Evolutionary conservation across 2,888 invertebrate genomes (phyloP).

Genomic region (Torymus auratus): DNA sequence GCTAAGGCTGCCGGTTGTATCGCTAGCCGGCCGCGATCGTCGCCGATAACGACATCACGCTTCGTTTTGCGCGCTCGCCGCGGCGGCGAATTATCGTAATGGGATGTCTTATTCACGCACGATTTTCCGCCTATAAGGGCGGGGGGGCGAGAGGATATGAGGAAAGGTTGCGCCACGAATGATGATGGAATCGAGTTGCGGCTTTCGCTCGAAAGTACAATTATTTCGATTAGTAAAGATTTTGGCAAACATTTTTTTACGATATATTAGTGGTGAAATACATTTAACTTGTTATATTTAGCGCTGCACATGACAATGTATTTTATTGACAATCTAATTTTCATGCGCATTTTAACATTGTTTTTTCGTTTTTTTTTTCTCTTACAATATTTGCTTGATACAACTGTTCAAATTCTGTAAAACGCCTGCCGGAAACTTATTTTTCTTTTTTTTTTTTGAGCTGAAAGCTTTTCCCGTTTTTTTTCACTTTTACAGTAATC

Average conservation of each 20-base stretch:
- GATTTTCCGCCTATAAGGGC: neutral
- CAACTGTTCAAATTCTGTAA: neutral
- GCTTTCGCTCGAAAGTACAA: no score
- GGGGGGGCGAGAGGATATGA: neutral
- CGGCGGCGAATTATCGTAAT: neutral
- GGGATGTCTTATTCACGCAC: neutral
- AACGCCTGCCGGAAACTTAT: neutral
- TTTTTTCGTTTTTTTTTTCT: no score
- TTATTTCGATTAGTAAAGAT: no score
- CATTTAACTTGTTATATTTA: no score
- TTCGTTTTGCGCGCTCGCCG: constrained; percentile 12
- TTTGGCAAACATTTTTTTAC: no score
- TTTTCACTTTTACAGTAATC: constrained; percentile 35
- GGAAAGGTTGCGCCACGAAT: no score
- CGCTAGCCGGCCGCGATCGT: neutral
- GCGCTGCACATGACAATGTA: no score
- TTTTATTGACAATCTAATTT: no score
- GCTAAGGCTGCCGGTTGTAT: neutral
- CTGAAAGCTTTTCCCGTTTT: constrained; percentile 19
- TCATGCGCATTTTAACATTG: no score
- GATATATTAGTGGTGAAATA: no score
- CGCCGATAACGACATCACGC: constrained; percentile 16
- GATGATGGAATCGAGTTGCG: no score
- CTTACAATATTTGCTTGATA: no score
- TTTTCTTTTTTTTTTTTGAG: neutral